Conservation (phyloP, 2,888 invertebrate species). For the Xylophagus ater region DNA sequence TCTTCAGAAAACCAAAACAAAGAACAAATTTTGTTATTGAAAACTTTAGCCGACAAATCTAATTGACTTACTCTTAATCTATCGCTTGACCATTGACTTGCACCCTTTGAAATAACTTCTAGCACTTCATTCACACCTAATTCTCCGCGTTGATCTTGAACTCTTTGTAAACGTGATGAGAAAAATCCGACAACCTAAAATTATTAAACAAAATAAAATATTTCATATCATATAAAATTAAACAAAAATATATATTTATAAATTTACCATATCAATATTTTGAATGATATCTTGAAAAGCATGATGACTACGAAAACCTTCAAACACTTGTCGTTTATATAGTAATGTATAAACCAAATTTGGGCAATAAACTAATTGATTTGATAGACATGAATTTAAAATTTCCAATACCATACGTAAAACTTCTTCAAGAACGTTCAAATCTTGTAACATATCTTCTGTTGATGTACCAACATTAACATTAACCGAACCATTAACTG, state of each 20-base stretch:
- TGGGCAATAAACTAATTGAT: conserved; percentile 76
- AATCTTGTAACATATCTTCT: conserved; percentile 60
- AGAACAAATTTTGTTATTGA: neutral
- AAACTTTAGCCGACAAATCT: neutral
- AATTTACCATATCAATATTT: conserved; percentile 88
- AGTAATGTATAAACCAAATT: conserved; percentile 91
- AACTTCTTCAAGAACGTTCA: conserved; percentile 89
- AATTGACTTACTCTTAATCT: conserved; percentile 62
- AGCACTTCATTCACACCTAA: conserved; percentile 80
- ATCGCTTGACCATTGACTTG: conserved; percentile 89
- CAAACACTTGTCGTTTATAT: conserved; percentile 85
- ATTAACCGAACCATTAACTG: conserved; percentile 31
- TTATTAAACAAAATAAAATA: conserved; percentile 7
- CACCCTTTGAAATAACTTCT: conserved; percentile 79
- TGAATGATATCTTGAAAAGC: conserved; percentile 88
- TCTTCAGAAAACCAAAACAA: conserved; percentile 44
- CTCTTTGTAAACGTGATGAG: conserved; percentile 48
- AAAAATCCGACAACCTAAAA: conserved; percentile 51
- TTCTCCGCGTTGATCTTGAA: conserved; percentile 54
- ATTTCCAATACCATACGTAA: conserved; percentile 94
- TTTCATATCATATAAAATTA: neutral
- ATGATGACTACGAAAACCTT: conserved; percentile 72
- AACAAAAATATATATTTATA: conserved; percentile 7
- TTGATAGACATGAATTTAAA: conserved; percentile 85
- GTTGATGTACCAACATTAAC: conserved; percentile 31